Evolutionary conservation across 1,140 invertebrate genomes (phyloP), one percentile per base, ranked within the genome.

Genomic region (Chelonus insularis): DNA sequence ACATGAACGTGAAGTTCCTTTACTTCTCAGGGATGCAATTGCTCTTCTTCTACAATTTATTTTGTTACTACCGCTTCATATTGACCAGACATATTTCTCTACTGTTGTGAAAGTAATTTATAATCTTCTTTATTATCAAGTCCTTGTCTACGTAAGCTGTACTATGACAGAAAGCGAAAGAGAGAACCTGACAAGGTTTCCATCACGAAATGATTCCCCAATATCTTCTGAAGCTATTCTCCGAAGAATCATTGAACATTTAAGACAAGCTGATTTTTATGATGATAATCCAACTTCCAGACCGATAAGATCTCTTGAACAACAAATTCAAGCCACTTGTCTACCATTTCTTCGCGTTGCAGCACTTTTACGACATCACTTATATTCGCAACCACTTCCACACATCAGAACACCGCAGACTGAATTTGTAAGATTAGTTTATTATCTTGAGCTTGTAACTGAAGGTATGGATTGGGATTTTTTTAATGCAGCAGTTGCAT

Each of bases 41-140:
- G 88, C 94, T 48, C 77, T 96, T 55, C 83, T 98, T 0, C 85
- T 96, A 66, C 93, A 97, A 75, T 88, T 97, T 65, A 84, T 96
- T 52, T 81, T 97, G 47, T 82, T 95, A 37, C 85, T 96, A 36
- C 94, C 95, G 11, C 78, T 91, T 18, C 88, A 93, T 72, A 83
- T 97, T 41, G 93, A 96, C 79, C 88, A 90, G 84, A 89, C 88
- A 18, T 94, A 95, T 76, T 96, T 93, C 75, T 90, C 88, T 6
- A 89, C 89, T 71, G 86, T 96, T 62, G 89, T 96, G 0, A 89
- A 91, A 73, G 87, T 90, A 64, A 80, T 96, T 32, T 97, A 94
- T 82, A 94, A 96, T 81, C 83, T 96, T 37, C 82, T 91, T 39
- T 96, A 93, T 78, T 90, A 96, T 75, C 94, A 97, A 86, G 88